Evolutionary conservation across 2,113 vertebrate species (phyloP), one percentile per base, ranked within the genome.

Genomic region (Syrmaticus mikado): DNA sequence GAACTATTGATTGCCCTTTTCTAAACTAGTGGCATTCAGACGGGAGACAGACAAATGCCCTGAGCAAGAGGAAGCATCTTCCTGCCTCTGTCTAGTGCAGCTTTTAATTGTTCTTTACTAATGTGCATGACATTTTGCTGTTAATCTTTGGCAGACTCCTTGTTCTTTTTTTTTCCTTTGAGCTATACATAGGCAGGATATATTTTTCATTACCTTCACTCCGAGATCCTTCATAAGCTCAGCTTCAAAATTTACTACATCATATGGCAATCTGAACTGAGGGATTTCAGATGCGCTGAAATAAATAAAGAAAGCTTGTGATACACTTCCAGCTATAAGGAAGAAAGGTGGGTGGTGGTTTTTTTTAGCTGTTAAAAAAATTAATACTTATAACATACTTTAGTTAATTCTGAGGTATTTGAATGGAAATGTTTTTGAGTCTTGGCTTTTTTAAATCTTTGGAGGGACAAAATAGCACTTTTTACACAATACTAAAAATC

Each of bases 1-100:
- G 97, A 98, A 98, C 98, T 98, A 99, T 98, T 98, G 98, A 99
- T 98, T 98, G 98, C 98, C 98, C 98, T 98, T 99, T 98, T 98
- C 98, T 97, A 98, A 97, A 98, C 97, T 97, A 96, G 97, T 98
- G 97, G 98, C 98, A 98, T 98, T 98, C 98, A 98, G 98, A 98
- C 98, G 97, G 97, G 97, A 98, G 98, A 98, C 98, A 98, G 98
- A 98, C 98, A 98, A 98, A 98, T 97, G 98, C 98, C 98, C 95
- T 95, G 87, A 98, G 97, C 97, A 94, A 97, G 89, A 97, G 91
- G 93, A 97, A 97, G 95, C 97, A 96, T 97, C 97, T 97, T 97
- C 96, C 95, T 96, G 97, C 97, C 89, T 97, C 97, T 96, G 97
- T 97, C 97, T 98, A 93, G 96, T 80, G 64, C 94, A 97, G 97